These are phyloP conservation scores for Caenorhabditis becei DNA, from an alignment of 2,888 invertebrate genomes.

Conservation along the genomic window DNA sequence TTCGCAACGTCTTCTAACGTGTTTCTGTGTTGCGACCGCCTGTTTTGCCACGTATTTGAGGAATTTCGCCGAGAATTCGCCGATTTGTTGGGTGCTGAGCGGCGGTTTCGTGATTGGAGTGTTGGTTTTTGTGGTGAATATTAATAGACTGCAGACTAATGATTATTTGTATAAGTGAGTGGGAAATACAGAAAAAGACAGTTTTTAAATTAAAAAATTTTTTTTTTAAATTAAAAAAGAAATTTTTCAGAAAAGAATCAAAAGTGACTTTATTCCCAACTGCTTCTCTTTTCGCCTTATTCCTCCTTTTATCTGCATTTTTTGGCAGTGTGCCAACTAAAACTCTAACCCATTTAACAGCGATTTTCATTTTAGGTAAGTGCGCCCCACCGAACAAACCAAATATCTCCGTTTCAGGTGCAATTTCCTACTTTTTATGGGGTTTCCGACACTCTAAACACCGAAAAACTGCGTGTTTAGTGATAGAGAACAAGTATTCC, in stretches of 20 bases:
- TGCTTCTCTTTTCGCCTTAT: slow-evolving; percentile 40
- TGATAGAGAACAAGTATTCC: slow-evolving; percentile 50
- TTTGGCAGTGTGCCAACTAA: slow-evolving; percentile 29
- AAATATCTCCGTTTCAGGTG: slow-evolving; percentile 23
- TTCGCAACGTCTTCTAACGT: slow-evolving; percentile 33
- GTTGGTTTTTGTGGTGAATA: slow-evolving; percentile 23
- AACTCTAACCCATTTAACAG: slow-evolving; percentile 28
- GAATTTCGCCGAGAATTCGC: slow-evolving; percentile 24
- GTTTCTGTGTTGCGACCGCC: slow-evolving; percentile 17
- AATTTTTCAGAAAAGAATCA: slow-evolving; percentile 58
- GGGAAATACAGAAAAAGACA: neutral
- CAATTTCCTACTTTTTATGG: slow-evolving; percentile 36
- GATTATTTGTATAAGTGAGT: slow-evolving; percentile 58
- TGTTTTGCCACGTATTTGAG: slow-evolving; percentile 28
- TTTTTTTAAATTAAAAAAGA: neutral
- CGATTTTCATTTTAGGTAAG: slow-evolving; percentile 16
- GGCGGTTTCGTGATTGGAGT: slow-evolving; percentile 13
- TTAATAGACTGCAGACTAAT: slow-evolving; percentile 51
- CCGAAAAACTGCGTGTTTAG: slow-evolving; percentile 40
- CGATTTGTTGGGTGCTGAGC: slow-evolving; percentile 35
- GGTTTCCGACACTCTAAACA: slow-evolving; percentile 52
- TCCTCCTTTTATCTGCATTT: slow-evolving; percentile 35
- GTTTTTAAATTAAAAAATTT: neutral
- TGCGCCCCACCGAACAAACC: neutral
- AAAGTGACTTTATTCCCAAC: slow-evolving; percentile 58